These are phyloP conservation scores for Calvadosia cruxmelitensis DNA, from an alignment of 30 jellyfish, hydroid and myxozoan species.

Conservation along the genomic window DNA sequence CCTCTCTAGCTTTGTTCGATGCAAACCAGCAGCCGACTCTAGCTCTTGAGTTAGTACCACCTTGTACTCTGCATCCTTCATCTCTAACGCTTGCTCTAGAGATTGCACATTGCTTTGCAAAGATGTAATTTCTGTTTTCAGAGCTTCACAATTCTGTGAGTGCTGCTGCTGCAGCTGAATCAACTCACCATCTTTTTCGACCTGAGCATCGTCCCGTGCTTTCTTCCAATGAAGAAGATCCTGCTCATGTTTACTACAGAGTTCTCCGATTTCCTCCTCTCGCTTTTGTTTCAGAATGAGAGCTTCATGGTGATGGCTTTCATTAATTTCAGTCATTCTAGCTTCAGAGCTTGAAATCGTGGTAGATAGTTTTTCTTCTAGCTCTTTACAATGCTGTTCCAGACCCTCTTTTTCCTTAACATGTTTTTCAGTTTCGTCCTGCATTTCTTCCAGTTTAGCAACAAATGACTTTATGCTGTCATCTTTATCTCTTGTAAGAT, in stretches of 20 bases:
- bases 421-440: conserved; percentile 6
- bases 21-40: background rate
- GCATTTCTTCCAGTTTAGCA: conserved; percentile 2
- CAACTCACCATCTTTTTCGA: background rate
- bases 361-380: background rate
- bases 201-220: background rate
- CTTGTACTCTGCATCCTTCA: background rate
- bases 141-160: background rate
- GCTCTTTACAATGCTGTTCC: conserved; percentile 1
- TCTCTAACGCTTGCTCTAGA: background rate
- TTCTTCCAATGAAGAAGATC: conserved; percentile 5
- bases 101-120: background rate
- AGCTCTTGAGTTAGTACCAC: background rate
- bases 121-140: background rate
- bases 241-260: conserved; percentile 6
- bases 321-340: conserved; percentile 48
- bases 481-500: background rate
- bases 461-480: background rate
- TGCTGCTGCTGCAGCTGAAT: background rate
- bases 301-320: conserved; percentile 14
- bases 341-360: conserved; percentile 11
- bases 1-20: background rate
- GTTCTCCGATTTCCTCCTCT: conserved; percentile 9
- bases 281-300: background rate
- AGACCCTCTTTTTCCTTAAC: conserved; percentile 8